Base-by-base conservation (phyloP, 1,140 invertebrate genomes). In the Thaumetopoea pityocampa region DNA sequence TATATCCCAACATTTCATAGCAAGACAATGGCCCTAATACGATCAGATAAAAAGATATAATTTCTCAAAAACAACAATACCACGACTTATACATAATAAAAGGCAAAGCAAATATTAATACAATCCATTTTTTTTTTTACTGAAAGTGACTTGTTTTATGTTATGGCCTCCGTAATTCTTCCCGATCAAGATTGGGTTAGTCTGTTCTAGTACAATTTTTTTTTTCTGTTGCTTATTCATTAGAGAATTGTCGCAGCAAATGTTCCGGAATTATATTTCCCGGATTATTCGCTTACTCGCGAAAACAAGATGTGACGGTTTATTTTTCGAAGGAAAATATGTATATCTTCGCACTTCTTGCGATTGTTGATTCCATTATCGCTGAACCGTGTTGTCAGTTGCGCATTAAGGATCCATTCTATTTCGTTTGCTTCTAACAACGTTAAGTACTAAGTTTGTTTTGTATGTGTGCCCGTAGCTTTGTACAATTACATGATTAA, bases 141-240 rank as follows among this genome's bases (percentile, higher is more conserved):
- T 27, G 50, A 55, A 71, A 57, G 43, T 55, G 41, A 48, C 45
- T 58, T 52, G 67, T 63, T 61, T 51, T 43, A 59, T 56, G 54
- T 58, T 56, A 62, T 60, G 42, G 48, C 35, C 55, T 55, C 47
- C 45, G 50, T 67, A 69, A 74, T 74, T 67, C 63, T 62, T 63
- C 59, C 56, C 60, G 65, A 71, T 74, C 70, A 71, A 59, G 68
- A 70, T 69, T 65, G 70, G 61, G 63, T 65, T 68, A 62, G 35
- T 44, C 40, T 54, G 43, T 48, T 33, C 34, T 38, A 43, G 20
- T 22, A 30, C 46, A 44, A 51, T 17, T 36, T 45, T n/a, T n/a
- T n/a, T n/a, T 23, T 45, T 38, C 43, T 41, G 44, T 51, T 48
- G 54, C 43, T 51, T 57, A 58, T 61, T 62, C 51, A 66, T 54